Evolutionary conservation across 2,797 vertebrate species (phyloP).

Genomic region (Lacerta viridis): DNA sequence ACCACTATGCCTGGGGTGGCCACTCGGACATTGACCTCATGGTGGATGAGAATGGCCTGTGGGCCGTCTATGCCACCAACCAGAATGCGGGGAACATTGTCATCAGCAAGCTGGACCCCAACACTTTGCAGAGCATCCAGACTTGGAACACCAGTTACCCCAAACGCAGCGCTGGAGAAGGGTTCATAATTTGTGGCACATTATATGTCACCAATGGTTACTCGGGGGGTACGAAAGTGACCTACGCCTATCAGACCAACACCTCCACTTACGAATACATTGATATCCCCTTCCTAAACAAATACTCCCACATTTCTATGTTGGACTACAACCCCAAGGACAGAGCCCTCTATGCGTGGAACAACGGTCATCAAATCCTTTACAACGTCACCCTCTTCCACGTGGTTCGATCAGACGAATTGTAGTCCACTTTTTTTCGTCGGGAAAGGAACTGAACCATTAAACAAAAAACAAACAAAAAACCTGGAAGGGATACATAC

Average conservation of each 20-base stretch:
- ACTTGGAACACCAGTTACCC: slow-evolving; percentile 98
- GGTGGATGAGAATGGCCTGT: slow-evolving; percentile 95
- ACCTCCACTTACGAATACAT: slow-evolving; percentile 99
- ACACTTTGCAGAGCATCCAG: slow-evolving; percentile 92
- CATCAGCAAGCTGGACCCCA: slow-evolving; percentile 94
- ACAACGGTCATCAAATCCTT: slow-evolving; percentile 97
- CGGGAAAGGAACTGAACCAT: slow-evolving; percentile 47
- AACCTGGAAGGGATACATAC: background rate
- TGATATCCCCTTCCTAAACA: slow-evolving; percentile 96
- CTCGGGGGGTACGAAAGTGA: slow-evolving; percentile 96
- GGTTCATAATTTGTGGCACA: slow-evolving; percentile 98
- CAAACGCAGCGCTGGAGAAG: slow-evolving; percentile 94
- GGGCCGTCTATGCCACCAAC: slow-evolving; percentile 98
- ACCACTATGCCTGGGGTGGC: slow-evolving; percentile 97
- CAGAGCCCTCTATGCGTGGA: slow-evolving; percentile 97
- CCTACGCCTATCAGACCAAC: slow-evolving; percentile 98
- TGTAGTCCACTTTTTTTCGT: slow-evolving; percentile 81
- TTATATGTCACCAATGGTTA: slow-evolving; percentile 98
- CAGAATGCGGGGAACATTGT: slow-evolving; percentile 98
- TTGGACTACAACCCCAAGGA: slow-evolving; percentile 98
- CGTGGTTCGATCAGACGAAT: slow-evolving; percentile 93
- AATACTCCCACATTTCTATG: slow-evolving; percentile 98
- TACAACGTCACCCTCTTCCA: slow-evolving; percentile 99
- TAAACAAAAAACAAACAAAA: slow-evolving; percentile 29
- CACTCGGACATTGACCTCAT: slow-evolving; percentile 99